Conservation (phyloP, 1,140 invertebrate species). For the Oscheius sp. region DNA sequence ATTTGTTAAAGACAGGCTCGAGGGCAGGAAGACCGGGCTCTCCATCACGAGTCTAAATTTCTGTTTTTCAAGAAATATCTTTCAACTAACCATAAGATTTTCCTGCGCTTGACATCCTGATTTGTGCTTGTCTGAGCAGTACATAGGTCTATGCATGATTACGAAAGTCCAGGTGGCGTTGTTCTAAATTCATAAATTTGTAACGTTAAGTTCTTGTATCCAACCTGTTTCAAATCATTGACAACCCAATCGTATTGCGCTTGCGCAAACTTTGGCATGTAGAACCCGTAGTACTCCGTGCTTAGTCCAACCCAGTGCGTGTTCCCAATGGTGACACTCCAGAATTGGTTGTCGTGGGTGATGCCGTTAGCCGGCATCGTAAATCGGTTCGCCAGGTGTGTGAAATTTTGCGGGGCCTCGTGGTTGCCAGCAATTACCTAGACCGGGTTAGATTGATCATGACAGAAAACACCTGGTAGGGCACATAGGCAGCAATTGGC, state of each 20-base stretch:
- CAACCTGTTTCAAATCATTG: slow-evolving; percentile 69
- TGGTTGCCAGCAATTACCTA: slow-evolving; percentile 75
- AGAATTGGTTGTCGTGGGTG: slow-evolving; percentile 23
- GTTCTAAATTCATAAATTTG: slow-evolving; percentile 20
- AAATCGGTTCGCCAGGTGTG: slow-evolving; percentile 47
- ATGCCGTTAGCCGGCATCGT: slow-evolving; percentile 45
- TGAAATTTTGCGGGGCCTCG: slow-evolving; percentile 67
- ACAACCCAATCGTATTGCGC: slow-evolving; percentile 87
- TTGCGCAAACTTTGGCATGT: slow-evolving; percentile 77
- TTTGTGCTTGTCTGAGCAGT: slow-evolving; percentile 81
- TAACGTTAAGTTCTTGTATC: slow-evolving; percentile 15
- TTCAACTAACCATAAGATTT: slow-evolving; percentile 61
- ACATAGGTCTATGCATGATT: slow-evolving; percentile 92
- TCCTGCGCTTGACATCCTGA: slow-evolving; percentile 73
- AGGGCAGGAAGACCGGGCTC: slow-evolving; percentile 64
- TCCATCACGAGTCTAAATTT: slow-evolving; percentile 24
- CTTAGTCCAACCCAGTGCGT: slow-evolving; percentile 85
- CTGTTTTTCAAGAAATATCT: slow-evolving; percentile 36
- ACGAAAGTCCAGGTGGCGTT: slow-evolving; percentile 84
- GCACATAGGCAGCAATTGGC: slow-evolving; percentile 78
- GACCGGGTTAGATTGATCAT: neutral
- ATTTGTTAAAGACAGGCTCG: slow-evolving; percentile 80
- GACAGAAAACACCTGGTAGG: slow-evolving; percentile 78
- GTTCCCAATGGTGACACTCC: slow-evolving; percentile 74
- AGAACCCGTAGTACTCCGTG: slow-evolving; percentile 91